phyloP scores from a whole-genome alignment of 2,113 vertebrate species.

The Eira barbara region DNA sequence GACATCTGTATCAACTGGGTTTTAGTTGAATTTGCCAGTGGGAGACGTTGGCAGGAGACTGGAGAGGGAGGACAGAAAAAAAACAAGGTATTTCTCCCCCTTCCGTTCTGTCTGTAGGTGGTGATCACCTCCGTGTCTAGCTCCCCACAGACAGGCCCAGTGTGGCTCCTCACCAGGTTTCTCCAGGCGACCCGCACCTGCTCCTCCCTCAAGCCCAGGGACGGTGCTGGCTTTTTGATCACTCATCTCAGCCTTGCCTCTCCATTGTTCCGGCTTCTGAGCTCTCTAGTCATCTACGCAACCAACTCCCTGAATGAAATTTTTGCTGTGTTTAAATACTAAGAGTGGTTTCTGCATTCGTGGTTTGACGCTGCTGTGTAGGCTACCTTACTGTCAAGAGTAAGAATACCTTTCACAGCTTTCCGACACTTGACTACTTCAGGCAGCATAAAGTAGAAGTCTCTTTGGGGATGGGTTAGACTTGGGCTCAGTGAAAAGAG shows the following conservation, averaged over 20 bases:
- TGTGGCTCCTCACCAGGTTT: not conserved
- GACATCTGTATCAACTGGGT: not conserved
- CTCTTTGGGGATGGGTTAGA: not conserved
- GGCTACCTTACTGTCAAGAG: not conserved
- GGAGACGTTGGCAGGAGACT: not conserved
- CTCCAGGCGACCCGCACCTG: too few relatives aligned
- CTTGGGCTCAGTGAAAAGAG: not conserved
- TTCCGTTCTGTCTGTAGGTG: not conserved
- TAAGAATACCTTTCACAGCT: not conserved
- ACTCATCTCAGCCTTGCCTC: not conserved
- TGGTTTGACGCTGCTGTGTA: not conserved
- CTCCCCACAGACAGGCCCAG: not conserved
- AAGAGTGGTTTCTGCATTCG: conserved; percentile 5
- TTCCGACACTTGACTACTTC: not conserved
- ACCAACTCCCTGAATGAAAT: not conserved
- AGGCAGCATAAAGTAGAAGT: not conserved
- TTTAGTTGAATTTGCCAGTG: not conserved
- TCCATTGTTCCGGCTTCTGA: not conserved
- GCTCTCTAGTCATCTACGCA: not conserved
- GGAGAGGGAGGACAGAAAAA: not conserved
- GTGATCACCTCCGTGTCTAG: not conserved
- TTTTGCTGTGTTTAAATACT: not conserved
- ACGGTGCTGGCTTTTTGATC: not conserved
- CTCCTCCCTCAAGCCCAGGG: too few relatives aligned
- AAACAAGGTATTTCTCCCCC: not conserved